Base-by-base conservation (phyloP, 2,113 vertebrate genomes). In the Lasiurus borealis region DNA sequence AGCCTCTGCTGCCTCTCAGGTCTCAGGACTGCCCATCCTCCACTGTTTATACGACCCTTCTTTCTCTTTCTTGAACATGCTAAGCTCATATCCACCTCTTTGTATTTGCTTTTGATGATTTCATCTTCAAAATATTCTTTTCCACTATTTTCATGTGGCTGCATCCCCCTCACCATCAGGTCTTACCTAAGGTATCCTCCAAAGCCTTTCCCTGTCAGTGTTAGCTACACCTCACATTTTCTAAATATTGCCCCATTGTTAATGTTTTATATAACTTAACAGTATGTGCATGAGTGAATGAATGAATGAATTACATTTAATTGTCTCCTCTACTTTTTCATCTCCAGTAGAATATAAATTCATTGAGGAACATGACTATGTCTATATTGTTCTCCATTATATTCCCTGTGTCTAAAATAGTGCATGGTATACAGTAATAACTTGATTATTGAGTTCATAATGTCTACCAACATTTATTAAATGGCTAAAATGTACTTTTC, bases 391-490 rank as follows among this genome's bases (percentile, higher is more conserved):
- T 94, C 87, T 86, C 50, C 18, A 69, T 81, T 73, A 34, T 57
- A 34, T 66, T 71, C 7, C 29, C 57, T 77, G 29, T 15, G 15
- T 90, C 64, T 57, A 64, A 23, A 86, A n/a, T 8, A 78, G 18
- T n/a, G 8, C 18, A 2, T 19, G 36, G 9, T 36, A 25, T 23
- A 29, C 25, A 15, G 23, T 44, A 52, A 87, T 90, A 66, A 84
- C 76, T 72, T 89, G 25, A 76, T 94, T 50, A 48, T 57, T 86
- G 31, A 25, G 40, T 87, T 77, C 34, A 69, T 48, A 83, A 86
- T 34, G 18, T 87, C 66, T 69, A 68, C 19, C 2, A 46, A 50
- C 48, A 86, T 66, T 90, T 87, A 71, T 66, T 71, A 19, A 93
- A 64, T 85, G 11, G 71, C 71, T 83, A 76, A 80, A 80, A 50